Conservation (phyloP, 2,888 invertebrate genomes). For the Monopis laevigella region DNA sequence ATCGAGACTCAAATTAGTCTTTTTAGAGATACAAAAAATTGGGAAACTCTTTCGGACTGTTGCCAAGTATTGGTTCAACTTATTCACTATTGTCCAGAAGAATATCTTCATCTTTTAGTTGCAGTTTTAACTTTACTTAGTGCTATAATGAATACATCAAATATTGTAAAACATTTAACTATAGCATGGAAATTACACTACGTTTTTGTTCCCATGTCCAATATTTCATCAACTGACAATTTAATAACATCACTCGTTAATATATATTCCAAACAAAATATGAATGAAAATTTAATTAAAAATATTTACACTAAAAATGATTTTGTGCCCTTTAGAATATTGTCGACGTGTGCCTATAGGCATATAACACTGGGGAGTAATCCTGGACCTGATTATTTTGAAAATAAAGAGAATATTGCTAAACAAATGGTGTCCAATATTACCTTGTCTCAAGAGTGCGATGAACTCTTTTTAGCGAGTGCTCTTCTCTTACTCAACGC, state of each 20-base stretch:
- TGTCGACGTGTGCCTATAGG: background rate
- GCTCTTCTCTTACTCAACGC: conserved; percentile 29
- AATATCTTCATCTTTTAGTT: conserved; percentile 40
- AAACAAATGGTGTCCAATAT: conserved; percentile 41
- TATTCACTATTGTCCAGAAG: conserved; percentile 38
- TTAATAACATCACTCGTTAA: conserved; percentile 36
- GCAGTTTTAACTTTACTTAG: conserved; percentile 37
- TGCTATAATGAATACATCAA: conserved; percentile 39
- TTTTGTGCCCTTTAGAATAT: conserved; percentile 40
- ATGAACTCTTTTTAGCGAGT: conserved; percentile 42
- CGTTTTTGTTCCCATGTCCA: conserved; percentile 49
- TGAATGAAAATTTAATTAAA: conserved; percentile 21
- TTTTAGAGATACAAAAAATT: conserved; percentile 42
- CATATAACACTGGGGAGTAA: background rate
- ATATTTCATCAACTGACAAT: conserved; percentile 40
- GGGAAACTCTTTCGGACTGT: conserved; percentile 25
- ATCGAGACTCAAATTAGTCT: conserved; percentile 26
- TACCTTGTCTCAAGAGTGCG: conserved; percentile 39
- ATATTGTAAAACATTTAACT: conserved; percentile 45
- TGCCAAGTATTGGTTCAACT: conserved; percentile 40
- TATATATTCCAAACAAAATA: conserved; percentile 18
- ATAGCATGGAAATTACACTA: conserved; percentile 57
- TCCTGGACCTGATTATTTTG: conserved; percentile 22
- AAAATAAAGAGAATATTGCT: conserved; percentile 27
- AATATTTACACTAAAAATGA: conserved; percentile 32